Base-by-base conservation (phyloP, 2,888 invertebrate genomes). In the Athetis lepigone region DNA sequence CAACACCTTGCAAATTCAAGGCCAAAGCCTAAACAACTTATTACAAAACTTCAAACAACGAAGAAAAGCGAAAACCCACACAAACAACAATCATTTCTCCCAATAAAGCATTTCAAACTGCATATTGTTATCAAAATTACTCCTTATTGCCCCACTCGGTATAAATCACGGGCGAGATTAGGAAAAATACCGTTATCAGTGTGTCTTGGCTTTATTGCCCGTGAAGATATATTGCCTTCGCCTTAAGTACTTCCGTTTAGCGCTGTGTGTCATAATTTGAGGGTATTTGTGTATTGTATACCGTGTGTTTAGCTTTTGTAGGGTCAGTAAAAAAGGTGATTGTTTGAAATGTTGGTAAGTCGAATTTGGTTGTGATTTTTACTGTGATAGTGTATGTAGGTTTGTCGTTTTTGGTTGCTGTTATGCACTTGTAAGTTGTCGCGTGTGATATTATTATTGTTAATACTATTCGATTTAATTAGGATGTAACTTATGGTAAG, bases 181-280 rank as follows among this genome's bases (percentile, higher is more conserved):
- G 66, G 75, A 80, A 77, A 81, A 77, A 80, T 71, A 75, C 73
- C 73, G 81, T 83, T 81, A 82, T 84, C 82, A 79, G 75, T 76
- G 62, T 73, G 75, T 67, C 77, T 75, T 62, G 69, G 81, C 82
- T 89, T 90, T 89, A 90, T 90, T 79, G 86, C 79, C 82, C 83
- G 84, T 86, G 85, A 88, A 85, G 82, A 84, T 84, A 87, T 85
- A 86, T 85, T 84, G 84, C 83, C 80, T 81, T 77, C 77, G 77
- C 75, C 80, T 81, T 80, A 84, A 85, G 85, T 80, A 87, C 86
- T 88, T 86, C 84, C 85, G 76, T 68, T 70, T 71, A 65, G 59
- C 72, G 79, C 63, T 80, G 79, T 85, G 77, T 87, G 81, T 87
- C 86, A 87, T 88, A 88, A 89, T 88, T 90, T 86, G 75, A 75